Evolutionary conservation across 2,797 vertebrate species (phyloP).

Genomic region (Brachyalestes nurse): DNA sequence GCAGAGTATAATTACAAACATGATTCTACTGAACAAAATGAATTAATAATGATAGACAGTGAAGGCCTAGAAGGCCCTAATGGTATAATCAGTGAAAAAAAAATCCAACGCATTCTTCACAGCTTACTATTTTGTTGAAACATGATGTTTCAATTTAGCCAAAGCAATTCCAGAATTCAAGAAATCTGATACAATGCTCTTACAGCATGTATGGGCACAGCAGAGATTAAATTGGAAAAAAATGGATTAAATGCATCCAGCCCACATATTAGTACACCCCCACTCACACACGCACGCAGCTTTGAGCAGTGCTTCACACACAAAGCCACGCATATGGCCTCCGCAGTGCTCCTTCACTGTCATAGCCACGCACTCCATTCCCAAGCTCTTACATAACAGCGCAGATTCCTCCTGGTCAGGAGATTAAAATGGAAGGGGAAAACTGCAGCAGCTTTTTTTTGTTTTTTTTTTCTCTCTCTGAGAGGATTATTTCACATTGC

Average conservation of each 20-base stretch:
- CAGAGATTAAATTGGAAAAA: constrained; percentile 20
- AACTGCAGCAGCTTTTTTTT: constrained; percentile 45
- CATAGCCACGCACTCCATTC: constrained; percentile 27
- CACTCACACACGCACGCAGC: constrained; percentile 7
- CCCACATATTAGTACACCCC: not conserved
- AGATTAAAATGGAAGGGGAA: constrained; percentile 70
- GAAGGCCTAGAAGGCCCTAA: too few relatives aligned
- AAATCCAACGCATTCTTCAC: not conserved
- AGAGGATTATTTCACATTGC: constrained; percentile 72
- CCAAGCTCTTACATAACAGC: constrained; percentile 70
- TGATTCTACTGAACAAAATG: too few relatives aligned
- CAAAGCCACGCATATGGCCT: constrained; percentile 35
- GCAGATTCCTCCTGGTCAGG: constrained; percentile 60
- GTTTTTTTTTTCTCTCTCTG: constrained; percentile 23
- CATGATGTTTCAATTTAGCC: not conserved
- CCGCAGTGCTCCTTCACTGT: constrained; percentile 30
- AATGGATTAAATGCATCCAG: constrained; percentile 11
- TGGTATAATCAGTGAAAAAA: not conserved
- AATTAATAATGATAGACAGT: too few relatives aligned
- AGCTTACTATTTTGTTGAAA: not conserved
- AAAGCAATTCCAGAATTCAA: not conserved
- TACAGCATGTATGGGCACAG: not conserved
- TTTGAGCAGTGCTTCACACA: constrained; percentile 21
- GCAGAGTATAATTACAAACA: too few relatives aligned
- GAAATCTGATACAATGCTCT: not conserved